Base-by-base conservation (phyloP, 2,888 invertebrate species). In the Conus canariensis region DNA sequence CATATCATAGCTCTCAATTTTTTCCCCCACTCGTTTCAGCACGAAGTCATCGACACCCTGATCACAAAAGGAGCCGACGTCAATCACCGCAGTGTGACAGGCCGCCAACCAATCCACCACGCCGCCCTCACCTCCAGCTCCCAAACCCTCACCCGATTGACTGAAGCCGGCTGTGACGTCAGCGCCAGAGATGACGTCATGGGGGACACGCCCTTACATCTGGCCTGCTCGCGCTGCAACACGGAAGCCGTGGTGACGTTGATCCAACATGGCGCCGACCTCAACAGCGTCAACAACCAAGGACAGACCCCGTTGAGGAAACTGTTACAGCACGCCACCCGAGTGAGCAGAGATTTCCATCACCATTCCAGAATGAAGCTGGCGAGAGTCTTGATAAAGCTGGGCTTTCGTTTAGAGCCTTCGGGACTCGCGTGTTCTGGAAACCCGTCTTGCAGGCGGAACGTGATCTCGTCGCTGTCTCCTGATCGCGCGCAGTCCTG, bases 161-260 rank as follows among this genome's bases (percentile, higher is more conserved):
- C 64, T 19, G 19, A 67, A 10, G 67, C 88, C 10, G 88, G 88
- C 77, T 88, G 88, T 83, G 88, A 88, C 83, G 88, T 88, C 83
- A 67, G 56, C 56, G 60, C 88, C 83, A 30, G 56, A 19, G 88
- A 88, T n/a, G 64, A 14, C 88, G 64, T 88, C 22, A 67, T 88
- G 83, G 83, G 88, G 14, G 88, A 88, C 88, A 88, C 88, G 67
- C 88, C 88, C 22, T 67, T 88, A 5, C 88, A 88, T 83, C 64
- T 83, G 30, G 88, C 88, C 6, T 88, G 88, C 67, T 14, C 88
- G 7, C 88, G 88, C 88, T 88, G 88, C 67, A 59, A 82, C 67
- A 56, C 12, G n/a, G 88, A 83, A 25, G 83, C 82, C 0, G 67
- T 88, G 12, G 45, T n/a, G 22, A 67, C 83, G 67, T 80, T 88